These are phyloP conservation scores for Bombus waltoni DNA, from an alignment of 1,140 invertebrate species.

Conservation along the genomic window DNA sequence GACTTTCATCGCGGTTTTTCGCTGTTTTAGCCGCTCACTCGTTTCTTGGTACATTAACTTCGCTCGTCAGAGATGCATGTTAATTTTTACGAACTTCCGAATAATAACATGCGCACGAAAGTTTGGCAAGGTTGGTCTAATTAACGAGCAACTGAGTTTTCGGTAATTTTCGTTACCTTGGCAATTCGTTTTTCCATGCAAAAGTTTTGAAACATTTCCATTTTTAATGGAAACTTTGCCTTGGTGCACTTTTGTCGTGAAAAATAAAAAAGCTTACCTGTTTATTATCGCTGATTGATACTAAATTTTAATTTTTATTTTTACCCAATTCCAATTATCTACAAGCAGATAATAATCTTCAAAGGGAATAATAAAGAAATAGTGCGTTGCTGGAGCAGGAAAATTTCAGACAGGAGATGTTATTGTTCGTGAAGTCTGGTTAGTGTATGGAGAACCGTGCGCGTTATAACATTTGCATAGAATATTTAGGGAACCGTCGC, in stretches of 20 bases:
- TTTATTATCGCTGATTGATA: not conserved
- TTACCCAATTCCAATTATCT: too few species aligned
- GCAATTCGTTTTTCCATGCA: not conserved
- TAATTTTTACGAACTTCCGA: constrained; percentile 7
- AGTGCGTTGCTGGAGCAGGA: not conserved
- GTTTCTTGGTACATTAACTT: constrained; percentile 15
- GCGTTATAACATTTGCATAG: not conserved
- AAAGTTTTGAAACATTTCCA: not conserved
- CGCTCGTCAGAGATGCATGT: not conserved
- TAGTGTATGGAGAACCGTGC: not conserved
- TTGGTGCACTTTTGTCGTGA: not conserved
- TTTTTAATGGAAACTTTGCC: not conserved
- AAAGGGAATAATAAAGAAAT: too few species aligned
- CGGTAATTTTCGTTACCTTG: not conserved
- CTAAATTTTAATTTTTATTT: not conserved
- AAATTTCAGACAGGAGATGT: not conserved
- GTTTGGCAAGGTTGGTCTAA: not conserved
- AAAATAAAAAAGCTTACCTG: not conserved
- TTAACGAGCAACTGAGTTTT: not conserved
- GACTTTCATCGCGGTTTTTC: constrained; percentile 1
- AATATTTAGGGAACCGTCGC: not conserved
- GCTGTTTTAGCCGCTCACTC: constrained; percentile 1
- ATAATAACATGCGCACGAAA: not conserved
- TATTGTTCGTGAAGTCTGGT: not conserved
- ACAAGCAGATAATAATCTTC: too few species aligned